Base-by-base conservation (phyloP, 2,888 invertebrate genomes). In the Cataglyphis albicans region DNA sequence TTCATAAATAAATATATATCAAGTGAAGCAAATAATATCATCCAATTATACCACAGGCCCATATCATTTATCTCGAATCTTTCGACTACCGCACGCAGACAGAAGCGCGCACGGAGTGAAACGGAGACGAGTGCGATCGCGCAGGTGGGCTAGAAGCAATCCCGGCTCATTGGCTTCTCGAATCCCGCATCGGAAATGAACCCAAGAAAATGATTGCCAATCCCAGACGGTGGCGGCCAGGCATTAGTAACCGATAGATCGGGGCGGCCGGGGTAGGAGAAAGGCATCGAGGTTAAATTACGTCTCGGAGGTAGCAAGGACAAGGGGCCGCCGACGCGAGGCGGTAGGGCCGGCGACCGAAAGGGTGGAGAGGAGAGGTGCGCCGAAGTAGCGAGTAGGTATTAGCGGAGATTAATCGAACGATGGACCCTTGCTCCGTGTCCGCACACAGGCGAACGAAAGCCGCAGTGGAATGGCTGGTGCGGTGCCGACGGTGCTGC, bases 391-490 rank as follows among this genome's bases (percentile, higher is more conserved):
- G 91, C 90, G 89, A 89, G 90, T 90, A 90, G 90, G 91, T 91
- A 93, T 93, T 93, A 93, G 91, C 91, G 88, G 90, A 92, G 93
- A 93, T 93, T 93, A 93, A 93, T 93, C 92, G 92, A 89, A 91
- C 89, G 91, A 87, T 86, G 76, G 75, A 63, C 82, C 85, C 84
- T 84, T 85, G 85, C 81, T 88, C 81, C 63, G 86, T 84, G 83
- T 89, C 83, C 70, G n/a, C 78, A 78, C 76, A 85, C 88, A 87
- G 83, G 68, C 82, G 82, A 83, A 83, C 83, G 74, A 84, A 89
- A 84, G 89, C 72, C 86, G 32, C 78, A 83, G 81, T 48, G 85
- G 84, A 73, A 64, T 70, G 81, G 76, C 73, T 44, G 64, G 15
- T 12, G 6, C 32, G 44, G 32, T 41, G 59, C 59, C n/a, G 73